Evolutionary conservation across 2,888 invertebrate species (phyloP), one percentile per base, ranked within the genome.

Genomic region (Seira musarum): DNA sequence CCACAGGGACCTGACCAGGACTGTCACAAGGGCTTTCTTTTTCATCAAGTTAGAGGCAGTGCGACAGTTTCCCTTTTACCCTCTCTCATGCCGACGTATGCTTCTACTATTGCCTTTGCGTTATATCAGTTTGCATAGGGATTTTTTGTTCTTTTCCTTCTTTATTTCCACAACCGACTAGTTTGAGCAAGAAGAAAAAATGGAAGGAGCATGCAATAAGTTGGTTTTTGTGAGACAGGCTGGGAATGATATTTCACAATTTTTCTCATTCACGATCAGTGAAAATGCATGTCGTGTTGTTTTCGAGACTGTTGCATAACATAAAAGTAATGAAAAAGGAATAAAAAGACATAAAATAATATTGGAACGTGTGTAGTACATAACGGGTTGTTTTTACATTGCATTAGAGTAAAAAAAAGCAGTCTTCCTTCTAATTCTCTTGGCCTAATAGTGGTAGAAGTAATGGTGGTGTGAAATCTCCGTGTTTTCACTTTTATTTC

Each of bases 1-100:
- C 79, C 79, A 79, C 73, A 63, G 79, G 79, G 79, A 79, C 73
- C 78, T 72, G 68, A 57, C 77, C 73, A 75, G 61, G 65, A 64
- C 72, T 73, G 79, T 79, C 79, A 73, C 79, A 60, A 72, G 79
- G 73, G 79, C 79, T 79, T 79, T 79, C 79, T 73, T 79, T 73
- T 73, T 79, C 73, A 79, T 79, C 71, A 78, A 63, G 53, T 53
- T 53, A n/a, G 53, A 53, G 53, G 46, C 65, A 57, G 53, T 53
- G 70, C 69, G 77, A 77, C 77, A 70, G 65, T 77, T 77, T 74
- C 65, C 53, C 10, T 68, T 68, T 53, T 57, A 30, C 65, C 30
- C n/a, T 25, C 24, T 65, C 64, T 53, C 53, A n/a, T 53, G 8
- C 53, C 53, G 13, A 3, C 13, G 53, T 53, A 15, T 53, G 53